Base-by-base conservation (phyloP, 2,797 vertebrate species). In the Echiichthys vipera region DNA sequence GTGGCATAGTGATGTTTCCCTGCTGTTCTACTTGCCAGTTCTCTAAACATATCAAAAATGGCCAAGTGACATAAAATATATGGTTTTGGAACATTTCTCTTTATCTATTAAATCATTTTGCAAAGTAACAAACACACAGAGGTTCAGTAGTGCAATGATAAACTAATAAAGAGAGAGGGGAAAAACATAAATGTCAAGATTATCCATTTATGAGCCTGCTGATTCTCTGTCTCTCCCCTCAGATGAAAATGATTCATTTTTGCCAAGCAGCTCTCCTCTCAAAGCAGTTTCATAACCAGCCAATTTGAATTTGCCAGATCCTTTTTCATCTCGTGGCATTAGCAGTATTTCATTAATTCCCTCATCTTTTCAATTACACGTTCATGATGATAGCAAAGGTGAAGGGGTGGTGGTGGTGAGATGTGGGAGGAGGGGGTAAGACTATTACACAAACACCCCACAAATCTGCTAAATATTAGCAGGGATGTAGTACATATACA, bases 341-440 rank as follows among this genome's bases (percentile, higher is more conserved):
- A 88, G 83, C 74, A 72, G 72, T 32, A 88, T 90, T 89, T 85
- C 85, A 91, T 88, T 84, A 89, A 90, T 85, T 77, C 51, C 49
- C 74, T 82, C 56, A 64, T 76, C 59, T 88, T 91, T 90, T 92
- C 88, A 90, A 88, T 90, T 88, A 88, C 86, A 89, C 77, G 89
- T 91, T 84, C 39, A 65, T 46, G 57, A 76, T 45, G 43, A n/a
- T 65, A 47, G 59, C 47, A 54, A 58, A 77, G 73, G 70, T 74
- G 65, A 67, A 32, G 13, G 20, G 14, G 29, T 24, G 13, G 14
- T 15, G 49, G 50, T 14, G 32, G 9, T 39, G n/a, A 24, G 27
- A 5, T 50, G 43, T 29, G n/a, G 12, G 5, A 25, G 24, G 24
- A 8, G 17, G 15, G 47, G 32, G 18, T 20, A 43, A 53, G 18